Base-by-base conservation (phyloP, 2,113 vertebrate genomes). In the Myiozetetes cayanensis region DNA sequence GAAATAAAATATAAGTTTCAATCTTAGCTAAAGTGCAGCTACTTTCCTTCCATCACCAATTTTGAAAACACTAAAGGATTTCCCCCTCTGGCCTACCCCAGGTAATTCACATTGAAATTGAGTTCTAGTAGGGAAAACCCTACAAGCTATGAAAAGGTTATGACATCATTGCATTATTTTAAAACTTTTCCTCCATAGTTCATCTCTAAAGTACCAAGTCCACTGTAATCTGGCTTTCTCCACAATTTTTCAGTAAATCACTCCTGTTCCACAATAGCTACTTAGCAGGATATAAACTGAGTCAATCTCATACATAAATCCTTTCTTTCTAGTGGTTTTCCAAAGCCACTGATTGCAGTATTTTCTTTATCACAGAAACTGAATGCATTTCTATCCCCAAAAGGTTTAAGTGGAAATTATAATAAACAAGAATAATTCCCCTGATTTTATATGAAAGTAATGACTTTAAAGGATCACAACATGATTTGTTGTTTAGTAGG, bases 381-480 rank as follows among this genome's bases (percentile, higher is more conserved):
- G 33, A 83, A 79, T 49, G 10, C 7, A 31, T 58, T 61, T 79
- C 46, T 88, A 53, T 73, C 24, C 47, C 71, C 49, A 56, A 68
- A 85, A 79, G 58, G 20, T 44, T 85, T 85, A 59, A 84, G 37
- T 53, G 62, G 50, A 65, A 85, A 18, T 12, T 23, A 84, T 85
- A 90, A 82, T 73, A 94, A 93, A 79, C 73, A 84, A 86, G 65
- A 89, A 52, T 65, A 85, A 89, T 91, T 82, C 35, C 53, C 14
- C 16, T 35, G 31, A 50, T 78, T 83, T 94, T 67, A 73, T 80
- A 25, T 33, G 63, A 59, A 56, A 85, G 44, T 17, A 24, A 55
- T 56, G 43, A 67, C 39, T 87, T 74, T 8, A 78, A 91, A 91
- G 46, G 52, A 85, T 86, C 41, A 47, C 46, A 89, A 43, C 25